A percentile compares a stretch with the other conserved stretches of the same genome.
Conservation (phyloP, 1,140 invertebrate species). For the Pseudomyrmex dendroicus region DNA sequence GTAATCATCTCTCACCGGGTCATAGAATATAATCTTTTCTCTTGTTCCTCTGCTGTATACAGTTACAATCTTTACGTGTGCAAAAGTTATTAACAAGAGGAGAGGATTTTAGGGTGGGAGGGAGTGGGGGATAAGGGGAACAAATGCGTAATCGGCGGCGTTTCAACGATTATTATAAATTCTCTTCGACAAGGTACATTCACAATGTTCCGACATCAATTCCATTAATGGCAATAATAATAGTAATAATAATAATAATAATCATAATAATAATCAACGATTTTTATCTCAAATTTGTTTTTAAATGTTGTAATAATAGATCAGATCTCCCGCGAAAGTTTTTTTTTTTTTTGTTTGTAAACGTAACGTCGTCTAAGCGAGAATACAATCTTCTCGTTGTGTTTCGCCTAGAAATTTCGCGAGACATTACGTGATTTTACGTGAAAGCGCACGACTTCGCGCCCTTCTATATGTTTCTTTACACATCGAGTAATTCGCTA, state of each 20-base stretch:
- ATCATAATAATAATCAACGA: conserved; percentile 77
- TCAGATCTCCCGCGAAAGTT: conserved; percentile 48
- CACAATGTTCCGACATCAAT: conserved; percentile 80
- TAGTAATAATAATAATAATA: conserved; percentile 76
- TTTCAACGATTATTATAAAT: conserved; percentile 65
- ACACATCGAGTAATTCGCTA: conserved; percentile 57
- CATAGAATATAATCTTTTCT: neutral
- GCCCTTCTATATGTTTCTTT: conserved; percentile 33
- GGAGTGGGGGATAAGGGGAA: neutral
- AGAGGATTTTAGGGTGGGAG: neutral
- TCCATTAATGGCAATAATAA: conserved; percentile 82
- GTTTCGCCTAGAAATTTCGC: conserved; percentile 64
- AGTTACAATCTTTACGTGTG: conserved; percentile 47
- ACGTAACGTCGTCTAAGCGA: conserved; percentile 64
- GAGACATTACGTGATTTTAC: conserved; percentile 56
- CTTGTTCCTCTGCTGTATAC: conserved; percentile 16
- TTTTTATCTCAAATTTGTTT: conserved; percentile 37
- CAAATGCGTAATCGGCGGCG: conserved; percentile 45
- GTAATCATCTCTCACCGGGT: conserved; percentile 12
- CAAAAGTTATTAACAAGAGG: conserved; percentile 64
- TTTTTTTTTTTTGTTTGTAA: too few relatives aligned
- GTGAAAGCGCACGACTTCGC: neutral
- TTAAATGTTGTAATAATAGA: conserved; percentile 43
- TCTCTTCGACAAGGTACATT: conserved; percentile 59
- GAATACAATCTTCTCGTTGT: conserved; percentile 49